Evolutionary conservation across 2,113 vertebrate genomes (phyloP).

Genomic region (Chunga burmeisteri): DNA sequence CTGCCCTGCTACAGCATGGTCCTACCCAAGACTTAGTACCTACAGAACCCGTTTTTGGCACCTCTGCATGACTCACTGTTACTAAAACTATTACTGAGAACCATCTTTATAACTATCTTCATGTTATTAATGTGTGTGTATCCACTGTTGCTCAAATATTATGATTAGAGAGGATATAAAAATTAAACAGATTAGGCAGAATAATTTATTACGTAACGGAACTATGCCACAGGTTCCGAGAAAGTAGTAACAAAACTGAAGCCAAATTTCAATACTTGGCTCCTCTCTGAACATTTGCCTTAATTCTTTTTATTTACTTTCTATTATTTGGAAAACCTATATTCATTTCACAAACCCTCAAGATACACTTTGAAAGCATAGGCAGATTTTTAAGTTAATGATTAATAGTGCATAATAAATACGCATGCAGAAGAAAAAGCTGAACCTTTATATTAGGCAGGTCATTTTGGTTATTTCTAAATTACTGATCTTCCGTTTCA

Average conservation of each 20-base stretch:
- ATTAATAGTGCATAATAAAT: not conserved
- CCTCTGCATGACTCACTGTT: not conserved
- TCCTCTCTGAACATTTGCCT: not conserved
- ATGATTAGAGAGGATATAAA: not conserved
- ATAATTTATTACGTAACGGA: not conserved
- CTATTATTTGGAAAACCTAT: not conserved
- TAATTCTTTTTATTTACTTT: not conserved
- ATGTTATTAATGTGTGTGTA: not conserved
- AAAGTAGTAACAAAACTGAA: not conserved
- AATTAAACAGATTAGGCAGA: not conserved
- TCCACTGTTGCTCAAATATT: not conserved
- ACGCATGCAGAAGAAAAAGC: not conserved
- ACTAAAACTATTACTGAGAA: not conserved
- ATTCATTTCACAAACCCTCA: not conserved
- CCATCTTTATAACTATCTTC: not conserved
- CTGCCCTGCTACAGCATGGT: accelerated
- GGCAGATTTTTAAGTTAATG: not conserved
- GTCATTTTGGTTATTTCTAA: not conserved
- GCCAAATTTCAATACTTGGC: not conserved
- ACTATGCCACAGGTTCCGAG: not conserved
- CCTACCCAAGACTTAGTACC: not conserved
- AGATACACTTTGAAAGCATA: not conserved
- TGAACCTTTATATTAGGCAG: not conserved
- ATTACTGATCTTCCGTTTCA: not conserved
- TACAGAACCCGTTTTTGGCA: not conserved